Base-by-base conservation (phyloP, 2,888 invertebrate species). In the Amiota mariae region DNA sequence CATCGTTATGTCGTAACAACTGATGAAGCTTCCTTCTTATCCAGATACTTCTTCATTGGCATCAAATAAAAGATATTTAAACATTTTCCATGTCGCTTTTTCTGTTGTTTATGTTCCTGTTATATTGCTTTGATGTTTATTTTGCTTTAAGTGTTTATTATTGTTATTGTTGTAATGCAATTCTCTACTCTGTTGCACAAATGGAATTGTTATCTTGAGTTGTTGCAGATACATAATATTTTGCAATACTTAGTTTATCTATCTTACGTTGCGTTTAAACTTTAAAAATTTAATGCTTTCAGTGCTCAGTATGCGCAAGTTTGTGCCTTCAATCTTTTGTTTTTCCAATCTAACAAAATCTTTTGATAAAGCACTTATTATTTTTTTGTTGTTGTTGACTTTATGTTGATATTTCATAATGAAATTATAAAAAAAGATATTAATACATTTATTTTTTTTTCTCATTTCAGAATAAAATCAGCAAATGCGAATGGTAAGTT, bases 401-500 rank as follows among this genome's bases (percentile, higher is more conserved):
- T 73, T 70, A 71, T 36, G 74, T 79, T 79, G 78, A 78, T 78
- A 76, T 51, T 72, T 64, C 72, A 36, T 36, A 6, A 36, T 36
- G 36, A 75, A 75, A 79, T 77, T 76, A 77, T 76, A 24, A 78
- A 73, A 76, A 74, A 77, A 76, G 77, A 77, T 79, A 74, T 77
- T 75, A 64, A 74, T 66, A 75, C 79, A 71, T 51, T 57, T 74
- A 64, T 74, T 79, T 76, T 61, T 78, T 72, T 71, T 36, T 72
- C 51, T 73, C 81, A 78, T 86, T 88, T 72, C 90, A 90, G 90
- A 89, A 89, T 90, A 85, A 90, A 90, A 87, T 89, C 90, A 83
- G 87, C 89, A 77, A 90, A 90, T 86, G 88, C 87, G 81, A 90
- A 90, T 84, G 90, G 90, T 90, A 88, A 89, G 90, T 89, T 66